Evolutionary conservation across 2,888 invertebrate genomes (phyloP), one percentile per base, ranked within the genome.

Genomic region (Drosophila kokeensis): DNA sequence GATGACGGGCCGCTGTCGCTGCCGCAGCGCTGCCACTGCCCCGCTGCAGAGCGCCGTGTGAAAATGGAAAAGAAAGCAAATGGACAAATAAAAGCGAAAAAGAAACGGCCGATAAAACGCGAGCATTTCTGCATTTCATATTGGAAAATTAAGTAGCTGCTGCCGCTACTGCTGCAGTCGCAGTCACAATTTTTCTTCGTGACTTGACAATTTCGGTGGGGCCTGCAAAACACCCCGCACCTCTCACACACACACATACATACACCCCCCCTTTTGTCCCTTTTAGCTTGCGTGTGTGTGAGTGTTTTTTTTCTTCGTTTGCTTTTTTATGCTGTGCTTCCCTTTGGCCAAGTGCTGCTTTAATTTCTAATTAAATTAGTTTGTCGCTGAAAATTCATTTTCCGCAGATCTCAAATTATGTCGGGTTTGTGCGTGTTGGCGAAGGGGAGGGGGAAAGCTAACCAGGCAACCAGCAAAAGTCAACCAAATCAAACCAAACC

Each of bases 291-390:
- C 59, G 58, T 79, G 42, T 70, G 50, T 60, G 55, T 75, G 50
- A 21, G 32, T 62, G 34, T 69, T 69, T 74, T 79, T 77, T 79
- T 69, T 66, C 55, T 69, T 66, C 55, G 40, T 66, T 77, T 54
- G 61, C 63, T 79, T 63, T 70, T 69, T 61, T 70, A 70, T 69
- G 69, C 74, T 69, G 70, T 58, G 61, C 50, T 63, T 67, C 45
- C 68, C 45, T 45, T 53, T 58, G 58, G 52, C 71, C 76, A 74
- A 75, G 65, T 78, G 75, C 69, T 84, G 71, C 58, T 82, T 78
- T 74, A 82, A 80, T 74, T 88, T 87, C 74, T 90, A 90, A 90
- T 90, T 90, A 87, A 89, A 87, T 87, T 87, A 86, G 88, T 69
- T 69, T 27, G 29, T 40, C 40, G 61, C 58, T 72, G 79, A 63